Base-by-base conservation (phyloP, 2,113 vertebrate species). In the Phrynocephalus versicolor region DNA sequence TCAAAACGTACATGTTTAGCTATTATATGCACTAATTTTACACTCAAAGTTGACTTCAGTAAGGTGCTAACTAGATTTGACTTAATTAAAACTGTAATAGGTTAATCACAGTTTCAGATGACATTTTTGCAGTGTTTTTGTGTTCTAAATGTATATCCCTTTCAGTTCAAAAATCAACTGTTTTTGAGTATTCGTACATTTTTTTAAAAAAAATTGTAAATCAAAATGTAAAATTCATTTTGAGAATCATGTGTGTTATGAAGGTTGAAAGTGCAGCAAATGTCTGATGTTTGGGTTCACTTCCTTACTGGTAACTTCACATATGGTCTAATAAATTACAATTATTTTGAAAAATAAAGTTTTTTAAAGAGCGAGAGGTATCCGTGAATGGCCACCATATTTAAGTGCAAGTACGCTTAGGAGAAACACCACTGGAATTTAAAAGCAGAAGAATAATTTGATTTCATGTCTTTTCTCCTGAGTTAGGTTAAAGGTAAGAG, bases 151-250 rank as follows among this genome's bases (percentile, higher is more conserved):
- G 87, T 96, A 93, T 94, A 95, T 96, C 94, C 94, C 94, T 96
- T 97, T 95, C 92, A 93, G 85, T 95, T 96, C 79, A 72, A 95
- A 94, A 94, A 90, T 95, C 91, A 84, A 81, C 90, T 96, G 95
- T 93, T 96, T 96, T 94, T 92, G 93, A 95, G 93, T 96, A 95
- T 96, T 96, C 94, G 88, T 94, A 92, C 94, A 93, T 94, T 96
- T 95, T 87, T 94, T n/a, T n/a, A n/a, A n/a, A 77, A 79, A 93
- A 93, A 94, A 94, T 95, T 96, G 96, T 96, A 95, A 96, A 96
- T 94, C 95, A 95, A 95, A 95, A 95, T 97, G 96, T 97, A 96
- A 87, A 91, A 93, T 94, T 96, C 94, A 85, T 94, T 96, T 97
- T 96, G 94, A 92, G 94, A 96, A 91, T 96, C 94, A 91, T 95